These are phyloP conservation scores for Oligia latruncula DNA, from an alignment of 2,888 invertebrate genomes.

Conservation along the genomic window DNA sequence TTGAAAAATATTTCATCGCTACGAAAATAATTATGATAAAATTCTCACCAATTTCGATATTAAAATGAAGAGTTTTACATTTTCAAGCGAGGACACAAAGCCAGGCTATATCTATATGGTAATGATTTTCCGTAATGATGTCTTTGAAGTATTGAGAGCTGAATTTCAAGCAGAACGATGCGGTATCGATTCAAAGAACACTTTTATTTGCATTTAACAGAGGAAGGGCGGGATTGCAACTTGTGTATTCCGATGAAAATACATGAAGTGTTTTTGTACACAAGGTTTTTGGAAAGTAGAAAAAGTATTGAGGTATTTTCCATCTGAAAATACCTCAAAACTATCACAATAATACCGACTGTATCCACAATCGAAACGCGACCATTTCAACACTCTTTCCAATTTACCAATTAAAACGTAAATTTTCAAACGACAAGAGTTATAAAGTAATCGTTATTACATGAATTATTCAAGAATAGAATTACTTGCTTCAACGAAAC, in stretches of 20 bases:
- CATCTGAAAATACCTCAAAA: too few species aligned
- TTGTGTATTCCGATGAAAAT: conserved; percentile 45
- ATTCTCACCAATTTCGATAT: conserved; percentile 43
- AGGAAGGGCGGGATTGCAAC: conserved; percentile 71
- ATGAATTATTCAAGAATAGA: conserved; percentile 77
- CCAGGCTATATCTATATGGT: conserved; percentile 74
- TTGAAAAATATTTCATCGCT: conserved; percentile 7
- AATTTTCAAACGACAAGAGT: conserved; percentile 60
- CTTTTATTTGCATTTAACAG: conserved; percentile 85
- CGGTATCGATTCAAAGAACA: conserved; percentile 77
- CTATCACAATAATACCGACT: too few species aligned
- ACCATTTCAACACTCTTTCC: neutral
- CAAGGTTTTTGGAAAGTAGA: conserved; percentile 6
- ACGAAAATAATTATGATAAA: conserved; percentile 34
- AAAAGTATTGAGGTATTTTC: neutral
- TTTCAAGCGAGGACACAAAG: conserved; percentile 58
- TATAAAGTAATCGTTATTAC: conserved; percentile 68
- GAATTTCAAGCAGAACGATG: conserved; percentile 81
- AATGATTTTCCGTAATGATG: conserved; percentile 80
- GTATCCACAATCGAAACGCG: neutral
- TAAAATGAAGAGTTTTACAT: conserved; percentile 54
- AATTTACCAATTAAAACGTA: conserved; percentile 24
- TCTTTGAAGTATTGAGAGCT: conserved; percentile 80
- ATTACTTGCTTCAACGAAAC: conserved; percentile 80
- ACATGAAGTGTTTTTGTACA: conserved; percentile 24